Evolutionary conservation across 2,113 vertebrate genomes (phyloP).

Genomic region (Heteronetta atricapilla): DNA sequence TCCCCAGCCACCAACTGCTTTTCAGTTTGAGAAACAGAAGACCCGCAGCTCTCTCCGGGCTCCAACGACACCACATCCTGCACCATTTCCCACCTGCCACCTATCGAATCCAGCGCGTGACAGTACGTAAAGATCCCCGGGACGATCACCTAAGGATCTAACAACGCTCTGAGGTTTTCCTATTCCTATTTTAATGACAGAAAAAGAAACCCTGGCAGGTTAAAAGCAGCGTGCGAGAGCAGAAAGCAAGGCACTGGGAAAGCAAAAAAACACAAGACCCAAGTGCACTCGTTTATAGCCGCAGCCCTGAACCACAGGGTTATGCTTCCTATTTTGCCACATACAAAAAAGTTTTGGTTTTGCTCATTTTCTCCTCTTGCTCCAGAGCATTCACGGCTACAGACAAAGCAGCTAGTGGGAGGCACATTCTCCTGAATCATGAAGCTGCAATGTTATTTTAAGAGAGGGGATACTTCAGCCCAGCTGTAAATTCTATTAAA

Average conservation of each 20-base stretch:
- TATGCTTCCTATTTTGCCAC: neutral
- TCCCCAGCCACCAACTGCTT: neutral
- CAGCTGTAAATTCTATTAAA: constrained; percentile 44
- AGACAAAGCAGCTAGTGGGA: neutral
- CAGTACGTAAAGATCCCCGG: neutral
- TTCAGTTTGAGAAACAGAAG: neutral
- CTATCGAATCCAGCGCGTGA: neutral
- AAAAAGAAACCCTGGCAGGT: neutral
- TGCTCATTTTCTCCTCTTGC: neutral
- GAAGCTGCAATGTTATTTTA: neutral
- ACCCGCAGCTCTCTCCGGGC: neutral
- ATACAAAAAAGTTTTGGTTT: neutral
- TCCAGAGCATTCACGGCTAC: neutral
- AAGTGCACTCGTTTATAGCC: fast-evolving
- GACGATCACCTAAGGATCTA: fast-evolving
- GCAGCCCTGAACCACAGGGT: neutral
- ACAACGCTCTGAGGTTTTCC: neutral
- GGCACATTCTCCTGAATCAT: neutral
- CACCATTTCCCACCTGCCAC: neutral
- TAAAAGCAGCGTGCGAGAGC: neutral
- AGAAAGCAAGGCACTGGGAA: neutral
- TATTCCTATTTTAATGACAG: neutral
- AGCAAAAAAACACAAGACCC: neutral
- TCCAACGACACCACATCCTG: neutral
- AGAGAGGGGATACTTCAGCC: constrained; percentile 16